Evolutionary conservation across 2,113 vertebrate species (phyloP), one percentile per base, ranked within the genome.

Genomic region (Rhadina sibilatrix): DNA sequence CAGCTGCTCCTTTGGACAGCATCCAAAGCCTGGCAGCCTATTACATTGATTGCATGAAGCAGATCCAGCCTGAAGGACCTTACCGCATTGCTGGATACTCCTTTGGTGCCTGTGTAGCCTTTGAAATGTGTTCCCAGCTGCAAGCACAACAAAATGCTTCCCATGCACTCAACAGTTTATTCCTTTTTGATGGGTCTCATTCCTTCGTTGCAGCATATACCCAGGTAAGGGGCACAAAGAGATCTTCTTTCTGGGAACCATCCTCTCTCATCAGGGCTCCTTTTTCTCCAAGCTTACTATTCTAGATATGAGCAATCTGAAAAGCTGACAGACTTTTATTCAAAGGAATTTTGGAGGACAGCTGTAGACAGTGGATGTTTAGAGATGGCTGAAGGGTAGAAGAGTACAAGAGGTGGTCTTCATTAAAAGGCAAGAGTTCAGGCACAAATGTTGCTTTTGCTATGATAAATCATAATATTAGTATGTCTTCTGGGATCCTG

Each of bases 121-220:
- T 99, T 71, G 99, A 99, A 97, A 99, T 99, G 98, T 99, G 99
- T 91, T 99, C 98, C 13, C 99, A 99, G 93, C 98, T 99, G 83
- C 99, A 99, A 97, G 96, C 88, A 15, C 98, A 98, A 57, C 98
- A 98, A 35, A 97, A 95, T 64, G 89, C 96, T 5, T 89, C 97
- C n/a, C 97, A 95, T 12, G 18, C 97, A 6, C 98, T 98, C 94
- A 98, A 99, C 91, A 97, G 96, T 92, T 98, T 99, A 19, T 99
- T 99, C 87, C 97, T 99, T 70, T 98, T 99, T 8, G 99, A 99
- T 16, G 99, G 99, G 10, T 99, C 99, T 2, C 99, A 99, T 96
- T 98, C 98, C 18, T 99, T 98, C 1, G 99, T 99, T 90, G 98
- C 99, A 63, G 99, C 99, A 0, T 99, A 99, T 87, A 99, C 99